Base-by-base conservation (phyloP, 2,888 invertebrate genomes). In the Operophtera brumata region DNA sequence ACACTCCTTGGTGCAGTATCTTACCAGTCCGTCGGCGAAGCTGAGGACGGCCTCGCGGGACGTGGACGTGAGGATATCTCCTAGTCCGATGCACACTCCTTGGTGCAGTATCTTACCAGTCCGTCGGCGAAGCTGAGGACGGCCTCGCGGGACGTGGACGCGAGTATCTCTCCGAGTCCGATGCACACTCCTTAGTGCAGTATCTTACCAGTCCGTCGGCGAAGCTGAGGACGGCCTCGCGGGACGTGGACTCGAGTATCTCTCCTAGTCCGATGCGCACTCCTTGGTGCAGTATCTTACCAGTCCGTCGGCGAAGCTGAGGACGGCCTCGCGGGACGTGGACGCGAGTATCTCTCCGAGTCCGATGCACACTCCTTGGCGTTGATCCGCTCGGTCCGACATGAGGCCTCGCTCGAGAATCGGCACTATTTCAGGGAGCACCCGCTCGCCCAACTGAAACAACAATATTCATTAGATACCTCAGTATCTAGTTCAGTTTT, bases 341-440 rank as follows among this genome's bases (percentile, higher is more conserved):
- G 98, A 98, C 5, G 95, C 94, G 94, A 99, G 98, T 73, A 99
- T 99, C 92, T 99, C 99, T 0, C 97, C 96, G 30, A 99, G 92
- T 0, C 98, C 99, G 78, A 99, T 98, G 83, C 99, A 99, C 7
- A 99, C 99, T 64, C 99, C 99, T 86, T 99, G 98, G 11, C 99
- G 92, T 90, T 99, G 98, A 87, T 99, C 99, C 0, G 97, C 91
- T 65, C 96, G 94, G 42, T 96, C 95, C 0, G 98, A 98, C 70
- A 96, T 95, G 62, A 99, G 90, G 1, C 99, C 99, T 62, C 94
- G 92, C 86, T 99, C 99, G 64, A 99, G 90, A 75, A 99, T 99
- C 0, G 99, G 99, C 76, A 99, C 97, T 57, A 99, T 99, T 90
- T 99, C 99, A 0, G 98, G 99, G 61, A 99, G 86, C 14, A 99